phyloP scores from a whole-genome alignment of 2,888 invertebrate species.

The Pandemis heparana region DNA sequence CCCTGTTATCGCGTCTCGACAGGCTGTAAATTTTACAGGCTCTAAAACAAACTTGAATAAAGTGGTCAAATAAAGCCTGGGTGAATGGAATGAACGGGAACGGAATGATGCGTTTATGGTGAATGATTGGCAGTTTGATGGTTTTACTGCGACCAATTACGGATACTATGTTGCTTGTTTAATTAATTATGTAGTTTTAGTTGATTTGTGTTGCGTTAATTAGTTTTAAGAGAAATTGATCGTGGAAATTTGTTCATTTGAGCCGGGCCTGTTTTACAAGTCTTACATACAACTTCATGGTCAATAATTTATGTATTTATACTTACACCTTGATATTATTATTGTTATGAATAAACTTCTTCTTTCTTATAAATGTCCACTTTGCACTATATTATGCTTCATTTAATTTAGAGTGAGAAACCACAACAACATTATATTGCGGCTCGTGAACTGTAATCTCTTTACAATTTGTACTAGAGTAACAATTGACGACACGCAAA shows the following conservation, averaged over 20 bases:
- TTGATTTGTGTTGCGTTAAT: slow-evolving; percentile 11
- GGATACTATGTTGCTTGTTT: slow-evolving; percentile 29
- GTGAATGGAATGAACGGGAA: slow-evolving; percentile 20
- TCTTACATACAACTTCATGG: too few relatives aligned
- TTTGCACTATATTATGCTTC: too few relatives aligned
- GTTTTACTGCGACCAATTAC: slow-evolving; percentile 31
- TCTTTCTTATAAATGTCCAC: too few relatives aligned
- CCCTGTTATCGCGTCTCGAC: slow-evolving; percentile 39
- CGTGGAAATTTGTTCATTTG: background rate
- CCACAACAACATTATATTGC: too few relatives aligned
- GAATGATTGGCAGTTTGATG: slow-evolving; percentile 29
- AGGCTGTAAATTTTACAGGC: slow-evolving; percentile 42
- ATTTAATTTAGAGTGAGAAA: too few relatives aligned
- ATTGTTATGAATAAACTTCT: too few relatives aligned
- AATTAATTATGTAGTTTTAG: slow-evolving; percentile 22
- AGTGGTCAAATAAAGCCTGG: slow-evolving; percentile 35
- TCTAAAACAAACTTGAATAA: slow-evolving; percentile 43
- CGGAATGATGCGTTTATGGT: slow-evolving; percentile 34
- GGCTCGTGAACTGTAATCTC: too few relatives aligned
- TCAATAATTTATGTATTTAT: too few relatives aligned
- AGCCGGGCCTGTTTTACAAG: too few relatives aligned
- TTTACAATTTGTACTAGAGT: too few relatives aligned
- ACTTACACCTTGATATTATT: too few relatives aligned
- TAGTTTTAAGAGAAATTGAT: background rate
- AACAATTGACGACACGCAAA: too few relatives aligned